These are phyloP conservation scores for Heloderma charlesbogerti DNA, from an alignment of 2,113 vertebrate species.

Conservation along the genomic window DNA sequence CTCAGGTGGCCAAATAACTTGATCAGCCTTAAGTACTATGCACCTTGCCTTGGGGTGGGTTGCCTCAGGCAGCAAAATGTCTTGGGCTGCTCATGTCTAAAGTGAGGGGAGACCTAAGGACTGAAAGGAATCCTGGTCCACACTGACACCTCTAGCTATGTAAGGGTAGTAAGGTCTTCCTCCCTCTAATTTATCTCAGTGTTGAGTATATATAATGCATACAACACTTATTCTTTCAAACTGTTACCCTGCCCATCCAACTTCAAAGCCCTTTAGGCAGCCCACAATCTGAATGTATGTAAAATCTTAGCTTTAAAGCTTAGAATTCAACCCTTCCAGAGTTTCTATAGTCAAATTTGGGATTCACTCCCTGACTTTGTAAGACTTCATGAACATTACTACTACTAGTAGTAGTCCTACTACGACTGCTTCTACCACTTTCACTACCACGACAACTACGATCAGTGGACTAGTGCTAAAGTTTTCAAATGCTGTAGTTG, in stretches of 20 bases:
- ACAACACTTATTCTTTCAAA: not conserved
- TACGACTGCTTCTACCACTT: not conserved
- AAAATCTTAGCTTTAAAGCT: not conserved
- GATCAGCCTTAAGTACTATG: not conserved
- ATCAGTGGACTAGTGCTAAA: no score
- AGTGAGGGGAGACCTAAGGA: not conserved
- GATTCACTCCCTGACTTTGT: not conserved
- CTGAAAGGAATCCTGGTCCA: not conserved
- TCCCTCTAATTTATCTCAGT: not conserved
- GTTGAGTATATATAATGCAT: not conserved
- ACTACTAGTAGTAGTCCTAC: no score
- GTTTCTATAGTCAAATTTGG: accelerated
- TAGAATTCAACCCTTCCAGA: accelerated
- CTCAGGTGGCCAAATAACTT: not conserved
- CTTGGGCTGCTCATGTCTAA: not conserved
- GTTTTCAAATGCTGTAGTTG: not conserved
- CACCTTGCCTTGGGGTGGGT: not conserved
- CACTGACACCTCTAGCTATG: not conserved
- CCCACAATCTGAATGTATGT: not conserved
- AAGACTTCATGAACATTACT: not conserved
- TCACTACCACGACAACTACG: no score
- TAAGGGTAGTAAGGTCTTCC: not conserved
- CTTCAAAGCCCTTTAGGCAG: not conserved
- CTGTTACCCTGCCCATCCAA: not conserved
- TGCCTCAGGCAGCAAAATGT: not conserved